phyloP scores from a whole-genome alignment of 2,888 invertebrate species.

The Meteorus colon region DNA sequence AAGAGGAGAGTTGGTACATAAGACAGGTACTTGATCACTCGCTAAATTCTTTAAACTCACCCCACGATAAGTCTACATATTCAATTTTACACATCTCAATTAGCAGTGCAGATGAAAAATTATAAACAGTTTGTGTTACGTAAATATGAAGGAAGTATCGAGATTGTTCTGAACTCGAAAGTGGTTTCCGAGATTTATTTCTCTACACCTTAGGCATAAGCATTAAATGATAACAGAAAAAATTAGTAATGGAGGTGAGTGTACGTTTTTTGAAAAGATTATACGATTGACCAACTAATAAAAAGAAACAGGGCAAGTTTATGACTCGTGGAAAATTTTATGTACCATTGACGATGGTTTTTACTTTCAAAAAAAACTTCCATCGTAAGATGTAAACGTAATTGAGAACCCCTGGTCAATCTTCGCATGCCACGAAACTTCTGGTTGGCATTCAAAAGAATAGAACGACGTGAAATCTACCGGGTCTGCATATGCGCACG shows the following conservation, averaged over 20 bases:
- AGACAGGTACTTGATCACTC: slow-evolving; percentile 37
- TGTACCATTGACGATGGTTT: not conserved
- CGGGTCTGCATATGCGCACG: not conserved
- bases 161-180: no score
- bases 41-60: slow-evolving; percentile 12
- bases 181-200: no score
- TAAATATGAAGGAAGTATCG: no score
- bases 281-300: no score
- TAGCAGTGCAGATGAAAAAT: not conserved
- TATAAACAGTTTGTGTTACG: no score
- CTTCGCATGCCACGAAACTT: slow-evolving; percentile 28
- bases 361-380: not conserved
- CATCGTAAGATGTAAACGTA: not conserved
- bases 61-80: not conserved
- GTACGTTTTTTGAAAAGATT: no score
- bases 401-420: slow-evolving; percentile 34
- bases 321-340: not conserved
- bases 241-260: no score
- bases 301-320: no score
- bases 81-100: slow-evolving; percentile 25
- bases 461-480: not conserved
- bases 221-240: no score
- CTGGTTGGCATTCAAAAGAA: not conserved
- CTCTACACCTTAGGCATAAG: no score
- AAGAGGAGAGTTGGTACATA: not conserved